These are phyloP conservation scores for Temnothorax unifasciatus DNA, from an alignment of 2,888 invertebrate species.

Conservation along the genomic window DNA sequence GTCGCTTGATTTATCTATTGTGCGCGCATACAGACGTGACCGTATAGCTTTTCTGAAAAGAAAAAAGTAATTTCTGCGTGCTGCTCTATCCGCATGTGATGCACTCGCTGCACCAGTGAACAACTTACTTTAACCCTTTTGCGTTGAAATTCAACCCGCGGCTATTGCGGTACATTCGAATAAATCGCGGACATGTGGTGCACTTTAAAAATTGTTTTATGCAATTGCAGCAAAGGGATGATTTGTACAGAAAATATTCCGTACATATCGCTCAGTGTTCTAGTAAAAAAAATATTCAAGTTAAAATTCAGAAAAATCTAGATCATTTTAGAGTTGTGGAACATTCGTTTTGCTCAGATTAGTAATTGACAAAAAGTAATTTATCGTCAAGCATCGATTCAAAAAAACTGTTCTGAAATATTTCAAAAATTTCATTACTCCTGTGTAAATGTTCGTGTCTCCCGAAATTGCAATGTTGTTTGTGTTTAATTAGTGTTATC, in stretches of 20 bases:
- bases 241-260: slow-evolving; percentile 1
- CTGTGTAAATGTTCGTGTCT: background rate
- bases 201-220: slow-evolving; percentile 34
- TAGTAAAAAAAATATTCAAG: background rate
- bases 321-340: background rate
- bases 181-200: background rate
- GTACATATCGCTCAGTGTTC: background rate
- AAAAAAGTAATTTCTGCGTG: slow-evolving; percentile 37
- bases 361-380: background rate
- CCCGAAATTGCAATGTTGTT: slow-evolving; percentile 15
- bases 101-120: slow-evolving; percentile 18
- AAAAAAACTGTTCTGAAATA: background rate
- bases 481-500: slow-evolving; percentile 20
- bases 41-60: background rate
- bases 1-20: slow-evolving; percentile 51
- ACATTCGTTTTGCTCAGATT: background rate
- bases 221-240: background rate
- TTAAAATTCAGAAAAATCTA: background rate
- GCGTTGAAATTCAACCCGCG: slow-evolving; percentile 18
- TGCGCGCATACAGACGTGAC: background rate
- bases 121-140: slow-evolving; percentile 35
- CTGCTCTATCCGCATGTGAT: background rate
- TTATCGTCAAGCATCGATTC: background rate
- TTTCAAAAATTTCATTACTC: background rate
- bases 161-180: slow-evolving; percentile 14